phyloP scores from a whole-genome alignment of 2,113 vertebrate species.

The Cochlearius cochlearius region DNA sequence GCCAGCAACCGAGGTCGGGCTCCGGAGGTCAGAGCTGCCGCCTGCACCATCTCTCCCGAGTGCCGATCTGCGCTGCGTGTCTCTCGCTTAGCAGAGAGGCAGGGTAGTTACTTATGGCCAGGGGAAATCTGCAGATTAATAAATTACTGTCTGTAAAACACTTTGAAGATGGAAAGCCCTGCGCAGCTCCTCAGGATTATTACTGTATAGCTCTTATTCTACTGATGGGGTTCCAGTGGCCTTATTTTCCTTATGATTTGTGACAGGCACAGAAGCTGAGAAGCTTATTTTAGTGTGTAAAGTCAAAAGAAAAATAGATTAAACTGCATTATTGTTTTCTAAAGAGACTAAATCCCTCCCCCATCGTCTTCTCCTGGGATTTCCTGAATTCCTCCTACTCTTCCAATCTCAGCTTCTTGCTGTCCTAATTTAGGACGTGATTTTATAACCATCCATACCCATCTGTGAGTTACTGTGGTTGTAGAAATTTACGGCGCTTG shows the following conservation, averaged over 20 bases:
- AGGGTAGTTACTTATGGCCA: constrained; percentile 35
- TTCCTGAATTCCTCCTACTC: constrained; percentile 56
- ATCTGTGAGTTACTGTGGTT: constrained; percentile 6
- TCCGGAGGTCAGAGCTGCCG: background rate
- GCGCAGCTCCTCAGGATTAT: constrained; percentile 21
- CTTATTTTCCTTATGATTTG: constrained; percentile 51
- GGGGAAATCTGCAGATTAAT: constrained; percentile 51
- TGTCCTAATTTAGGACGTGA: constrained; percentile 39
- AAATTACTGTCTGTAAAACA: constrained; percentile 52
- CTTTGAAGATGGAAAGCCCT: constrained; percentile 52
- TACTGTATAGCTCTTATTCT: constrained; percentile 11
- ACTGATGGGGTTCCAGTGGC: background rate
- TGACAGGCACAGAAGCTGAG: constrained; percentile 49
- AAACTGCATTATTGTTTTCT: constrained; percentile 51
- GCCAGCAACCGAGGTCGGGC: background rate
- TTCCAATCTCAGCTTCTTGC: constrained; percentile 30
- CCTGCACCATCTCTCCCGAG: background rate
- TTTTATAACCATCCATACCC: constrained; percentile 38
- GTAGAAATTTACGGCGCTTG: background rate
- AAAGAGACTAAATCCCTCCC: constrained; percentile 50
- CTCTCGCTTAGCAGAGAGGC: background rate
- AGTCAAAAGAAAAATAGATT: constrained; percentile 56
- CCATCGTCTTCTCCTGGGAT: constrained; percentile 28
- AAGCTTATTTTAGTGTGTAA: constrained; percentile 49
- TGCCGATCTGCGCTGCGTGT: rapidly evolving